These are phyloP conservation scores for Dolichopus griseipennis DNA, from an alignment of 2,888 invertebrate species.

Conservation along the genomic window DNA sequence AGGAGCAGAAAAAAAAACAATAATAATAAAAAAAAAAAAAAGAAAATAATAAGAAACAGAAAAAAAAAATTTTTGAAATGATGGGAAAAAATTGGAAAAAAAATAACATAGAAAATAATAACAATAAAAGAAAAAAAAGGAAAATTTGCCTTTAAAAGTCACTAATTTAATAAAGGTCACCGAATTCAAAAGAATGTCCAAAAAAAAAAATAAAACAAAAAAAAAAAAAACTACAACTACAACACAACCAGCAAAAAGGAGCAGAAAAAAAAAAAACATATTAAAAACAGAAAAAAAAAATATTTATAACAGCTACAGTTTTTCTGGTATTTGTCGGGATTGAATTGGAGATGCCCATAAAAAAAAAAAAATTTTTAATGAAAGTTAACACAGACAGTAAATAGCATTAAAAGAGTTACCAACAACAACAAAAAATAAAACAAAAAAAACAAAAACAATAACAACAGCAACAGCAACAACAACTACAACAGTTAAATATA, in stretches of 20 bases:
- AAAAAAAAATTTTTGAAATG: no score
- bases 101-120: neutral
- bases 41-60: no score
- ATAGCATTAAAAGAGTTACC: constrained; percentile 17
- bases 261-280: neutral
- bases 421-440: no score
- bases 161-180: constrained; percentile 6
- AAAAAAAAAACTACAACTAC: no score
- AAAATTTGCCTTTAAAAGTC: neutral
- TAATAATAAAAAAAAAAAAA: no score
- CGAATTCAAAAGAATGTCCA: constrained; percentile 6
- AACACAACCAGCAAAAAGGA: no score
- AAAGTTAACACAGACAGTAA: constrained; percentile 23
- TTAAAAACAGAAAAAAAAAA: neutral
- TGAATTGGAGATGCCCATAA: neutral
- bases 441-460: no score
- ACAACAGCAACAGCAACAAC: no score
- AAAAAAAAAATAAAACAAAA: neutral
- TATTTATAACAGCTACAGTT: constrained; percentile 1
- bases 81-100: neutral
- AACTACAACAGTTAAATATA: constrained; percentile 1
- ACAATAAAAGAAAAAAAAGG: no score
- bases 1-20: no score
- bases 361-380: constrained; percentile 15
- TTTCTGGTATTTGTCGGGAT: constrained; percentile 12